Evolutionary conservation across 2,113 vertebrate genomes (phyloP).

Genomic region (Hippocampus abdominalis): DNA sequence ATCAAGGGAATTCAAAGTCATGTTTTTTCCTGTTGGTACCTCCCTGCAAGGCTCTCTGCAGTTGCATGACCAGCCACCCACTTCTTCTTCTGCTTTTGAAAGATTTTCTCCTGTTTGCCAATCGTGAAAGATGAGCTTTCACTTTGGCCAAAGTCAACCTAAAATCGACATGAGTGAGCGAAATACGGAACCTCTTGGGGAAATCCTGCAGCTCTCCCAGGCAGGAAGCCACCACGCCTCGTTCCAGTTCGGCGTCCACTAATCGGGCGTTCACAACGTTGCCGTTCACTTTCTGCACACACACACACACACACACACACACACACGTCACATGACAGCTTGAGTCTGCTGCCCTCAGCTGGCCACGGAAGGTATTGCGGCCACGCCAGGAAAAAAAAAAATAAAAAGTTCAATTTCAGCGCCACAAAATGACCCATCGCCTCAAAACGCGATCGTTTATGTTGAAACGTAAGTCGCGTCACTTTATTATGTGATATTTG

Average conservation of each 20-base stretch:
- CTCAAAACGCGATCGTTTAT: no score
- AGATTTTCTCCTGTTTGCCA: background rate
- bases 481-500: no score
- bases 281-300: slow-evolving; percentile 49
- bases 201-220: slow-evolving; percentile 59
- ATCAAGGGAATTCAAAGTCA: no score
- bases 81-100: background rate
- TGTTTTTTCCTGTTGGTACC: no score
- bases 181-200: slow-evolving; percentile 62
- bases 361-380: slow-evolving; percentile 4
- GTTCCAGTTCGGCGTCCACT: slow-evolving; percentile 58
- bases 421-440: no score
- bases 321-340: background rate
- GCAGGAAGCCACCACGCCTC: slow-evolving; percentile 44
- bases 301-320: background rate
- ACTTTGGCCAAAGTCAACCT: background rate
- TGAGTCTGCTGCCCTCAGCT: slow-evolving; percentile 21
- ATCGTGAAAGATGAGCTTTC: background rate
- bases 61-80: background rate
- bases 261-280: background rate
- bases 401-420: no score
- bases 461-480: no score
- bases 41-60: background rate
- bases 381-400: no score
- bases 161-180: background rate